Evolutionary conservation across 2,797 vertebrate species (phyloP).

Genomic region (Calcarius lapponicus): DNA sequence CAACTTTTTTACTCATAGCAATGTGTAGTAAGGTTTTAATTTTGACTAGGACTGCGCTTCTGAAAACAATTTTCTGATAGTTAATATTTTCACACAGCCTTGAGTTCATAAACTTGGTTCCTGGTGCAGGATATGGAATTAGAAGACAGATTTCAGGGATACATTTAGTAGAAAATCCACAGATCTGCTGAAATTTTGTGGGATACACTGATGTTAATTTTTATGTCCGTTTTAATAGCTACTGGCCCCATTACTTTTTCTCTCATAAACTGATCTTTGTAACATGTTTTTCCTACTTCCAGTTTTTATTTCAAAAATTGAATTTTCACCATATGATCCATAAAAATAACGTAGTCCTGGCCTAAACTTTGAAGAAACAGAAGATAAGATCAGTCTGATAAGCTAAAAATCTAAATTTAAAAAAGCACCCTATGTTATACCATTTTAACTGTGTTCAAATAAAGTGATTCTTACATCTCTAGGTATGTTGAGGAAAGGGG

Average conservation of each 20-base stretch:
- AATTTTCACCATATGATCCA: neutral
- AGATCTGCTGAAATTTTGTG: neutral
- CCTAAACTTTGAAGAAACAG: neutral
- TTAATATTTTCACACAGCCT: neutral
- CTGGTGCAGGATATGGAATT: neutral
- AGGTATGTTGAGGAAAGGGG: fast-evolving
- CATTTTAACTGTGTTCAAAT: neutral
- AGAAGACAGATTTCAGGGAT: neutral
- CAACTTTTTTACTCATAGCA: no score
- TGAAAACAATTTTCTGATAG: neutral
- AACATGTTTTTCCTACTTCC: neutral
- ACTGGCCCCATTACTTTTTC: neutral
- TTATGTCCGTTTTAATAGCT: neutral
- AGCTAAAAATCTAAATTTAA: neutral
- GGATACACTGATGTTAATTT: neutral
- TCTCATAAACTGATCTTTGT: neutral
- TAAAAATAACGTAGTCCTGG: neutral
- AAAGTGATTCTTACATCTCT: neutral
- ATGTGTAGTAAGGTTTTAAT: neutral
- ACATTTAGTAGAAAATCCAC: neutral
- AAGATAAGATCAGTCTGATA: neutral
- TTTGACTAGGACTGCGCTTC: neutral
- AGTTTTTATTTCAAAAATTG: neutral
- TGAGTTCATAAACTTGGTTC: neutral
- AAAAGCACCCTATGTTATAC: fast-evolving